A percentile compares a stretch with the other conserved stretches of the same genome.
These are phyloP conservation scores for Mus musculus DNA, from an alignment of 2,113 vertebrate species.

Conservation along the genomic window DNA sequence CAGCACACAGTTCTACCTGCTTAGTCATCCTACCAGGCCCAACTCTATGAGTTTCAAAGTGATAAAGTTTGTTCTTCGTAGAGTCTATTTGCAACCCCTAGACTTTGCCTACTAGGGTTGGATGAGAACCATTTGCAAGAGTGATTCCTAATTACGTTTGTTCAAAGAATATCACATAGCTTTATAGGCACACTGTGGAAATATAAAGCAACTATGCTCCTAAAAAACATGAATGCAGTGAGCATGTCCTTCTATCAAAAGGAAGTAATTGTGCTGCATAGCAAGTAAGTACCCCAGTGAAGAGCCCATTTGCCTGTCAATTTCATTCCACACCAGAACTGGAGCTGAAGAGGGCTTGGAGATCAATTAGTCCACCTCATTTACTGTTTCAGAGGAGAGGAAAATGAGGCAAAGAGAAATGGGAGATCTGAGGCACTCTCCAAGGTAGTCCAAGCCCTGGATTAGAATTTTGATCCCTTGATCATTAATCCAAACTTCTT, in stretches of 20 bases:
- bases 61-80: background rate
- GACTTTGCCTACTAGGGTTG: background rate
- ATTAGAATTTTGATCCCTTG: constrained; percentile 3
- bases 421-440: background rate
- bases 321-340: constrained; percentile 60
- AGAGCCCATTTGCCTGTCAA: constrained; percentile 70
- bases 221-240: constrained; percentile 54
- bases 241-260: constrained; percentile 72
- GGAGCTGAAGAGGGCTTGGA: constrained; percentile 50
- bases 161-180: constrained; percentile 58
- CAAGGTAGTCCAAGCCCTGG: background rate
- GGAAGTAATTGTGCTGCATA: constrained; percentile 66
- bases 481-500: background rate
- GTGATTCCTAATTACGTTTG: constrained; percentile 49
- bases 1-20: background rate
- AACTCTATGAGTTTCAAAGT: constrained; percentile 30
- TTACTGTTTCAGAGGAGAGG: constrained; percentile 13
- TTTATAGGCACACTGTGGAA: constrained; percentile 67
- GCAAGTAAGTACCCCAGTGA: constrained; percentile 69
- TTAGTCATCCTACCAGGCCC: too few species aligned
- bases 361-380: constrained; percentile 15
- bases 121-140: constrained; percentile 52
- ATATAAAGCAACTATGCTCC: constrained; percentile 62
- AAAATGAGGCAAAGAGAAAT: constrained; percentile 33
- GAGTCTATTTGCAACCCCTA: constrained; percentile 1